Evolutionary conservation across 2,113 vertebrate species (phyloP).

Genomic region (Rhineura floridana): DNA sequence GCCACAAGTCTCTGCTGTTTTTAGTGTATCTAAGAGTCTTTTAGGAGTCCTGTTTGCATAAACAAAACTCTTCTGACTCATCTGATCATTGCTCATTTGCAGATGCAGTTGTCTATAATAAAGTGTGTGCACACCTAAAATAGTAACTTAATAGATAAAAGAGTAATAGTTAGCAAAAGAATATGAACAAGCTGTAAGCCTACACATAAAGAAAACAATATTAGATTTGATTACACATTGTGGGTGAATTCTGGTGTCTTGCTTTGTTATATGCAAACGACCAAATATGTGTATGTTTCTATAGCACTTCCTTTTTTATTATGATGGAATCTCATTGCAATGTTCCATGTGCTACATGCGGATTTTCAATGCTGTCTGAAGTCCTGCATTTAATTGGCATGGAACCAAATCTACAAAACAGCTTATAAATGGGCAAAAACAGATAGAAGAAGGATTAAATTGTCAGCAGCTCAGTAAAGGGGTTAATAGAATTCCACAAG

Average conservation of each 20-base stretch:
- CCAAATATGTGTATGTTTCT: slow-evolving; percentile 33
- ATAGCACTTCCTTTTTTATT: slow-evolving; percentile 18
- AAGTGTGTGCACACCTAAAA: neutral
- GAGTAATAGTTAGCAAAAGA: neutral
- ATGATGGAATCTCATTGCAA: slow-evolving; percentile 7
- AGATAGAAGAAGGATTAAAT: slow-evolving; percentile 43
- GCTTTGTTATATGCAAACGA: neutral
- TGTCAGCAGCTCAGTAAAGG: slow-evolving; percentile 43
- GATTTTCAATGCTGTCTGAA: slow-evolving; percentile 38
- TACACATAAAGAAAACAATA: neutral
- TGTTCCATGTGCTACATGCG: slow-evolving; percentile 12
- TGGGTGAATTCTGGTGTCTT: neutral
- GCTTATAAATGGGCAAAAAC: slow-evolving; percentile 44
- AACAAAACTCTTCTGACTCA: neutral
- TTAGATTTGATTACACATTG: neutral
- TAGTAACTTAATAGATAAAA: neutral
- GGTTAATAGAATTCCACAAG: slow-evolving; percentile 58
- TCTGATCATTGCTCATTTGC: neutral
- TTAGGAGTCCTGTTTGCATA: neutral
- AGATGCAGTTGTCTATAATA: neutral
- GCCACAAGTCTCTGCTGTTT: too few species aligned
- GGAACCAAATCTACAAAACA: slow-evolving; percentile 43
- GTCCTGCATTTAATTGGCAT: slow-evolving; percentile 47
- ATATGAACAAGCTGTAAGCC: neutral
- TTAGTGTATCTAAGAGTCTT: neutral